Conservation (phyloP, 2,113 vertebrate genomes). For the Oreochromis niloticus region DNA sequence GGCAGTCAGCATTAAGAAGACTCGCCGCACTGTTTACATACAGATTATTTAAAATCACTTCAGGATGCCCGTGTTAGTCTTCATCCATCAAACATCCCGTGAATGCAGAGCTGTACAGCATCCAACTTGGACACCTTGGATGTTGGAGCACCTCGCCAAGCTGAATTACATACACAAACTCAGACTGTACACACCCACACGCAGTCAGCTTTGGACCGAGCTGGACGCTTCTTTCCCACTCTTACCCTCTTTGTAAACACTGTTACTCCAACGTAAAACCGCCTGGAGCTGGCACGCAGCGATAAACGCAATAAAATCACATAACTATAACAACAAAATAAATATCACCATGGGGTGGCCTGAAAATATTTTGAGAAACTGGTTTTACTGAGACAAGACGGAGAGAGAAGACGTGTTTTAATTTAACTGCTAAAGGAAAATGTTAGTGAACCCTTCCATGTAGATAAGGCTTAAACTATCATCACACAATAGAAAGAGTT, state of each 20-base stretch:
- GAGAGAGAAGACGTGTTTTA: not conserved
- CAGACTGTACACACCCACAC: conserved; percentile 13
- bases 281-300: conserved; percentile 13
- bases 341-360: conserved; percentile 57
- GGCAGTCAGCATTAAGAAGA: not conserved
- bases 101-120: not conserved
- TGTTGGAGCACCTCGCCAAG: not conserved
- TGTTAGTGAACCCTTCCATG: not conserved
- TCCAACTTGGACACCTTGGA: conserved; percentile 7
- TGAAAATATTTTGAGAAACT: conserved; percentile 33
- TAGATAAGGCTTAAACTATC: not conserved
- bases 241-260: conserved; percentile 34
- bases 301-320: conserved; percentile 31
- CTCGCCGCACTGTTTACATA: not conserved
- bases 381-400: conserved; percentile 30
- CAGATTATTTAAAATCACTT: not conserved
- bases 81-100: not conserved
- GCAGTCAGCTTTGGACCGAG: not conserved
- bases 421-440: not conserved
- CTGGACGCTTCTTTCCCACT: not conserved
- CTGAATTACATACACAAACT: conserved; percentile 21
- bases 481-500: not conserved
- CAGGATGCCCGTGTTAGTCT: not conserved
- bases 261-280: conserved; percentile 21
- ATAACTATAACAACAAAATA: conserved; percentile 42